phyloP scores from a whole-genome alignment of 2,797 vertebrate species.

The Pteropus rufus region DNA sequence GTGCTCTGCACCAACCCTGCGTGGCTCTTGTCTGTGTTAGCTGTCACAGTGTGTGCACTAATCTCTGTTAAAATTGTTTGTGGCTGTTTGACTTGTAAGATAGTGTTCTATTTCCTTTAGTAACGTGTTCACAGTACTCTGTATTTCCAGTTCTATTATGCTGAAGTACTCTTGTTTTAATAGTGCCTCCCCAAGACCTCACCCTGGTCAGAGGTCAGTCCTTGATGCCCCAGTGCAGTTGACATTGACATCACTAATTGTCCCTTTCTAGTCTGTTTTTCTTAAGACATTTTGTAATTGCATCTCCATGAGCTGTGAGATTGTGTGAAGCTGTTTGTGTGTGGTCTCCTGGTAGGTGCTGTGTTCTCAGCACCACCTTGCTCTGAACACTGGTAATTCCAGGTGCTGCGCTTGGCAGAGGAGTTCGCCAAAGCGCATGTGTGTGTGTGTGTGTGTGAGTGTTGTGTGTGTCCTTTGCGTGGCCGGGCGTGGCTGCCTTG shows the following conservation, averaged over 20 bases:
- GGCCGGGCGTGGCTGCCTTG: conserved; percentile 74
- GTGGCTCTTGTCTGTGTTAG: conserved; percentile 91
- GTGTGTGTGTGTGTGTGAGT: conserved; percentile 61
- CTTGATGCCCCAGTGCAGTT: conserved; percentile 71
- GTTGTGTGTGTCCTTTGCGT: conserved; percentile 56
- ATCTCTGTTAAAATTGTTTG: conserved; percentile 91
- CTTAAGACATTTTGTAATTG: conserved; percentile 75
- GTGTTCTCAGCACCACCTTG: conserved; percentile 80
- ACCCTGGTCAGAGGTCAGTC: conserved; percentile 47
- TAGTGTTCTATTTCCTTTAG: conserved; percentile 89
- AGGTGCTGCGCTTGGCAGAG: conserved; percentile 83
- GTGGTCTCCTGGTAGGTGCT: conserved; percentile 82
- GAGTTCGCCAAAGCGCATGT: conserved; percentile 77
- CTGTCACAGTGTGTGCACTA: conserved; percentile 91
- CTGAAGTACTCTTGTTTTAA: conserved; percentile 59
- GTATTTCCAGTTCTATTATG: conserved; percentile 54
- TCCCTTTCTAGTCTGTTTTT: conserved; percentile 76
- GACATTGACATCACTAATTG: conserved; percentile 74
- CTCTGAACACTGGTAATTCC: conserved; percentile 83
- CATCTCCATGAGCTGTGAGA: conserved; percentile 62
- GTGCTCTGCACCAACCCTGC: conserved; percentile 93
- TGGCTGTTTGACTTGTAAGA: conserved; percentile 92
- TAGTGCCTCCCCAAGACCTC: conserved; percentile 71
- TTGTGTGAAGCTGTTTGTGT: conserved; percentile 65
- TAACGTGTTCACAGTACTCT: conserved; percentile 56